A percentile compares a stretch with the other conserved stretches of the same genome.
phyloP scores from a whole-genome alignment of 2,797 vertebrate species.

The Staurois parvus region DNA sequence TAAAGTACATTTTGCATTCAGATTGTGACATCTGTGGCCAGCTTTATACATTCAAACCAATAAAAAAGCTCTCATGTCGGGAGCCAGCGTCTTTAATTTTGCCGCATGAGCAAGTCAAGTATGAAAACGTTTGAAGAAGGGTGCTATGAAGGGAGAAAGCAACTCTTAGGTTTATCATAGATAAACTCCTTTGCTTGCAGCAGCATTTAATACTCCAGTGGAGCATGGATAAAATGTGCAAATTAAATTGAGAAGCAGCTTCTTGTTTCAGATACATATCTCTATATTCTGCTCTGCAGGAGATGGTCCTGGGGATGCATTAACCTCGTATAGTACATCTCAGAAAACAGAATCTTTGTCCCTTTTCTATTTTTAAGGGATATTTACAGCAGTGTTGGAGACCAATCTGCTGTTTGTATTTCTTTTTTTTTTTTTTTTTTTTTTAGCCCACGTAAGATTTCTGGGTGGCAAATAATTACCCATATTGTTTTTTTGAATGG shows the following conservation, averaged over 20 bases:
- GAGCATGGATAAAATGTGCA: constrained; percentile 94
- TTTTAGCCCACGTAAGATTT: too few species aligned
- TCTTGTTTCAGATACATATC: constrained; percentile 93
- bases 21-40: too few species aligned
- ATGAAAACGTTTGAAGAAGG: constrained; percentile 76
- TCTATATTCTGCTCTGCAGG: constrained; percentile 86
- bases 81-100: constrained; percentile 70
- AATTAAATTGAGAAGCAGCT: constrained; percentile 92
- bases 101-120: constrained; percentile 69
- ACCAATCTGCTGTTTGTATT: too few species aligned
- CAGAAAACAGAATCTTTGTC: constrained; percentile 58
- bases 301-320: constrained; percentile 66
- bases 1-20: too few species aligned
- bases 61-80: constrained; percentile 63
- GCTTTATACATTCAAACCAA: too few species aligned
- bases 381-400: too few species aligned
- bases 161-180: constrained; percentile 90
- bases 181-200: constrained; percentile 88
- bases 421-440: too few species aligned
- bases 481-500: too few species aligned
- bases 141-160: constrained; percentile 86
- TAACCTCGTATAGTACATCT: constrained; percentile 72
- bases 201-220: constrained; percentile 94
- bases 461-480: too few species aligned
- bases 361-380: constrained; percentile 11